Evolutionary conservation across 2,888 invertebrate genomes (phyloP).

Genomic region (Drosophila melanosoma): DNA sequence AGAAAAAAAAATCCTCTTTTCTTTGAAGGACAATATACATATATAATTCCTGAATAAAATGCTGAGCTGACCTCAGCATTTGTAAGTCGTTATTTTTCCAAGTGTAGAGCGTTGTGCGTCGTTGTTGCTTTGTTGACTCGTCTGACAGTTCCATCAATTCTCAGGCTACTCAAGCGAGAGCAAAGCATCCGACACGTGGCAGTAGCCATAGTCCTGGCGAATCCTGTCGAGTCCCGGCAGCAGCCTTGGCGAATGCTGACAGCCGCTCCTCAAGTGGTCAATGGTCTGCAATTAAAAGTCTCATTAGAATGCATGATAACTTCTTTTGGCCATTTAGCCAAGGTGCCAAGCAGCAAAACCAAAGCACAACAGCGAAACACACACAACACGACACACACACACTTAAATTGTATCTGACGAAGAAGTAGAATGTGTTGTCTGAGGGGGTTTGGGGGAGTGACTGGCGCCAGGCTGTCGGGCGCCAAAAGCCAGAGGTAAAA

Average conservation of each 20-base stretch:
- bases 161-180: constrained; percentile 73
- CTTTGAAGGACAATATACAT: neutral
- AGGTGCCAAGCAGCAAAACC: constrained; percentile 31
- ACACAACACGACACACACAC: constrained; percentile 54
- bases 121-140: constrained; percentile 57
- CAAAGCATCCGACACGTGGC: constrained; percentile 75
- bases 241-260: constrained; percentile 17
- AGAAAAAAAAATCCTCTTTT: too few relatives aligned
- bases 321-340: constrained; percentile 47
- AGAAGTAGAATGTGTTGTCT: constrained; percentile 17
- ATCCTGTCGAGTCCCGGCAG: constrained; percentile 5
- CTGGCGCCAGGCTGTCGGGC: constrained; percentile 83
- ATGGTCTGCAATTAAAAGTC: constrained; percentile 76
- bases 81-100: neutral
- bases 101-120: constrained; percentile 4
- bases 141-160: constrained; percentile 65
- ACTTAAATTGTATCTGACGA: constrained; percentile 52
- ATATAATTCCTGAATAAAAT: neutral
- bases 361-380: constrained; percentile 28
- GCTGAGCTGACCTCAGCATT: neutral
- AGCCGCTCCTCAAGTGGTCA: constrained; percentile 69
- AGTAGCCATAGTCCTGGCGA: constrained; percentile 32
- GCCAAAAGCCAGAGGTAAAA: constrained; percentile 84
- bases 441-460: constrained; percentile 14
- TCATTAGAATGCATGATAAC: constrained; percentile 79